Evolutionary conservation across 2,113 vertebrate species (phyloP).

Genomic region (Hippocampus barbouri): DNA sequence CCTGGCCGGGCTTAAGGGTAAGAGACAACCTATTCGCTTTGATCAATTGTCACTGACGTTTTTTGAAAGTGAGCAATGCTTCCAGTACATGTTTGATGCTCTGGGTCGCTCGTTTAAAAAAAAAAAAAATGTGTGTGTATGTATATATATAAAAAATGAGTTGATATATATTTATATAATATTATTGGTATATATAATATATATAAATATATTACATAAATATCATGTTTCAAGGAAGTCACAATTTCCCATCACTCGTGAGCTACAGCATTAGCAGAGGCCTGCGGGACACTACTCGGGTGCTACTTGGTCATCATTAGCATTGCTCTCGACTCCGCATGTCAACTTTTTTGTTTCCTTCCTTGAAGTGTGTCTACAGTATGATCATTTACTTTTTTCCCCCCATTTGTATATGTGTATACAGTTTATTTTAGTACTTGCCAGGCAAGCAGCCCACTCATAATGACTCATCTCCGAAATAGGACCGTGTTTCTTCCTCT

Average conservation of each 20-base stretch:
- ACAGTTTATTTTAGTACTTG: slow-evolving; percentile 64
- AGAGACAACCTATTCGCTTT: neutral
- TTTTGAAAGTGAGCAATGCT: neutral
- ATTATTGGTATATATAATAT: no score
- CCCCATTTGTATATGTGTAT: slow-evolving; percentile 37
- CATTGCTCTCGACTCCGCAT: neutral
- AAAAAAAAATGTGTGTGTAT: no score
- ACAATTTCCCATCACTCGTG: no score
- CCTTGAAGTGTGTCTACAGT: slow-evolving; percentile 21
- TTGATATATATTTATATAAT: no score
- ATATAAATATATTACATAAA: no score
- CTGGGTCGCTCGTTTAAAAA: no score
- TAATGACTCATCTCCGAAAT: slow-evolving; percentile 66
- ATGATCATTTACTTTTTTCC: slow-evolving; percentile 17
- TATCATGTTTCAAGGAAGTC: no score
- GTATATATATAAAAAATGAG: no score
- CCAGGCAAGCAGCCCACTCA: slow-evolving; percentile 67
- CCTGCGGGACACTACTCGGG: no score
- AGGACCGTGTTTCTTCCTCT: slow-evolving; percentile 47
- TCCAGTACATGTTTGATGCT: no score
- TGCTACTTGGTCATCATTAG: neutral
- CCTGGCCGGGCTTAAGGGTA: neutral
- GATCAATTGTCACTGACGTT: neutral
- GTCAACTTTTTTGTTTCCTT: slow-evolving; percentile 19
- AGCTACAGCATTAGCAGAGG: no score